Evolutionary conservation across 2,888 invertebrate species (phyloP).

Genomic region (Crocallis elinguaria): DNA sequence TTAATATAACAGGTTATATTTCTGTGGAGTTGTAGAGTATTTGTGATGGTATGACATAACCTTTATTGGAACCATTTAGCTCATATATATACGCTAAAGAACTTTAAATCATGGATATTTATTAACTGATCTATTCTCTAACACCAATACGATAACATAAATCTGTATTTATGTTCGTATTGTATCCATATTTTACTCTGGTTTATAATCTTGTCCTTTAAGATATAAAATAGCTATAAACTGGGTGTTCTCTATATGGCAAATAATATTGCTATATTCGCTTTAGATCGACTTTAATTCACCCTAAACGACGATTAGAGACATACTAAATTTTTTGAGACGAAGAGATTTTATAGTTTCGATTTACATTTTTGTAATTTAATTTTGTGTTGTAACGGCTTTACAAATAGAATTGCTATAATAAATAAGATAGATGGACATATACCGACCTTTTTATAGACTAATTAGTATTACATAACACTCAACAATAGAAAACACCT

Average conservation of each 20-base stretch:
- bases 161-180: constrained; percentile 38
- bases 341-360: neutral
- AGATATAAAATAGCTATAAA: constrained; percentile 39
- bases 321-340: neutral
- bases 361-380: neutral
- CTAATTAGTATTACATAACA: neutral
- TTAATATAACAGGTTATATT: too few species aligned
- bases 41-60: too few species aligned
- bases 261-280: constrained; percentile 8
- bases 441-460: neutral
- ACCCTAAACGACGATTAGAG: neutral
- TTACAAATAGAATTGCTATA: neutral
- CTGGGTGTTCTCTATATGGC: constrained; percentile 1
- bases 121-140: constrained; percentile 40
- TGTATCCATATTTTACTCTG: constrained; percentile 38
- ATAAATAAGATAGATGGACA: neutral
- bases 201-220: constrained; percentile 39
- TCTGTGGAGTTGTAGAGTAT: too few species aligned
- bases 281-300: neutral
- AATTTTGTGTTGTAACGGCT: too few species aligned
- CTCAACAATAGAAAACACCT: constrained; percentile 2
- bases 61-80: too few species aligned
- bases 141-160: constrained; percentile 38
- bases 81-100: neutral
- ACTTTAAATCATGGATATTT: constrained; percentile 18